Evolutionary conservation across 2,797 vertebrate genomes (phyloP).

Genomic region (Acanthurus tractus): DNA sequence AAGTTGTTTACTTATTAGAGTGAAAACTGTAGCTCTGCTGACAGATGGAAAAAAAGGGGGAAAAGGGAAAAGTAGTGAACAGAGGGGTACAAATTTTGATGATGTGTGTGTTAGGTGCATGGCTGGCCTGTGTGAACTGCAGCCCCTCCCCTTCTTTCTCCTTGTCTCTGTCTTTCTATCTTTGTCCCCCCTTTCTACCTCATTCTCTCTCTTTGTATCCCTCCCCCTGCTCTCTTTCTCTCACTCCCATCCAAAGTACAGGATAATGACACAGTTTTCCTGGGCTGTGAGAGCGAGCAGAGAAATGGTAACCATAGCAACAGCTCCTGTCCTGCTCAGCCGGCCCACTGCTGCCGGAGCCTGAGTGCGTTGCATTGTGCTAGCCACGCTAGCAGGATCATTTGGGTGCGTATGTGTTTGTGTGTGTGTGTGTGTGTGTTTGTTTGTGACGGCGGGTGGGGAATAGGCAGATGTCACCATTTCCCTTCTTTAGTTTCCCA

Average conservation of each 20-base stretch:
- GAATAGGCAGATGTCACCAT: slow-evolving; percentile 69
- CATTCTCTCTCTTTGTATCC: slow-evolving; percentile 57
- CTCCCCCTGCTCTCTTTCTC: slow-evolving; percentile 34
- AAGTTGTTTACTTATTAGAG: slow-evolving; percentile 75
- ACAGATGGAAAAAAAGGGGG: slow-evolving; percentile 29
- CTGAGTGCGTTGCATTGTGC: slow-evolving; percentile 74
- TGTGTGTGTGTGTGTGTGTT: slow-evolving; percentile 4
- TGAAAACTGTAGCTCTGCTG: slow-evolving; percentile 48
- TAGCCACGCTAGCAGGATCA: slow-evolving; percentile 65
- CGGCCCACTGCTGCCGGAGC: slow-evolving; percentile 75
- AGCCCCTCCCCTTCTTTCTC: slow-evolving; percentile 27
- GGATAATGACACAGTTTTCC: slow-evolving; percentile 90
- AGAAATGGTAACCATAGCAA: slow-evolving; percentile 88
- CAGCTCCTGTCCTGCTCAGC: slow-evolving; percentile 86
- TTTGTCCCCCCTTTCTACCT: slow-evolving; percentile 61
- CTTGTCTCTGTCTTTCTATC: slow-evolving; percentile 60
- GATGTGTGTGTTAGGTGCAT: slow-evolving; percentile 55
- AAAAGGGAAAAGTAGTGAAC: slow-evolving; percentile 6
- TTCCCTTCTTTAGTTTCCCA: slow-evolving; percentile 54
- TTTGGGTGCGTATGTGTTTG: slow-evolving; percentile 39
- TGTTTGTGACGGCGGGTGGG: slow-evolving; percentile 26
- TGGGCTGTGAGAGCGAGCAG: slow-evolving; percentile 80
- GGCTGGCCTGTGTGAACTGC: slow-evolving; percentile 60
- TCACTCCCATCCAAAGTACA: slow-evolving; percentile 81
- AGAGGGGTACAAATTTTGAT: slow-evolving; percentile 73